Evolutionary conservation across 2,888 invertebrate genomes (phyloP).

Genomic region (Lucinisca nassula): DNA sequence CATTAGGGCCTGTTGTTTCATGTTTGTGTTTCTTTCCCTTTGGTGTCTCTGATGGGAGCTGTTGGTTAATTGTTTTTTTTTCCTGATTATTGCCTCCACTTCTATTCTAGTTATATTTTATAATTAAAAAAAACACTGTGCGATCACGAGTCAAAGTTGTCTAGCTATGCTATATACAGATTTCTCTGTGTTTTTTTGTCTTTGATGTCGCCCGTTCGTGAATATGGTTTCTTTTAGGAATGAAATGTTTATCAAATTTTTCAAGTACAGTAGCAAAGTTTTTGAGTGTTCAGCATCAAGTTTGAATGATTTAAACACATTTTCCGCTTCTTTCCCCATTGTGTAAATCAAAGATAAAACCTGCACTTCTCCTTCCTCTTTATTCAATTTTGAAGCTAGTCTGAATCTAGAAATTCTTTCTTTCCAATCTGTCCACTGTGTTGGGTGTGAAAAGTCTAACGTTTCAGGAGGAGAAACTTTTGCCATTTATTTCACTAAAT

Average conservation of each 20-base stretch:
- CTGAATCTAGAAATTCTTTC: conserved; percentile 45
- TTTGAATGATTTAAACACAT: conserved; percentile 47
- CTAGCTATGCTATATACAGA: too few relatives aligned
- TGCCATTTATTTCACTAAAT: too few relatives aligned
- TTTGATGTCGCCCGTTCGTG: conserved; percentile 46
- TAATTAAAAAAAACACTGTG: too few relatives aligned
- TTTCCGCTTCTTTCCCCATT: conserved; percentile 53
- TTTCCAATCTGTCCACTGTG: conserved; percentile 62
- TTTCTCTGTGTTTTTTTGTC: conserved; percentile 31
- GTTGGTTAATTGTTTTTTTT: too few relatives aligned
- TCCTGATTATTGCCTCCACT: too few relatives aligned
- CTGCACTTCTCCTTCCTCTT: conserved; percentile 49
- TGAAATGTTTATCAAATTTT: conserved; percentile 46
- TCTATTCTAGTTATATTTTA: too few relatives aligned
- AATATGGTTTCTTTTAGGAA: conserved; percentile 50
- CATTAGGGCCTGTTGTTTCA: too few relatives aligned
- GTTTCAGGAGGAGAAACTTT: not conserved
- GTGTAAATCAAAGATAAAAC: conserved; percentile 52
- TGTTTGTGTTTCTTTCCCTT: too few relatives aligned
- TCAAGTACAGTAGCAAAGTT: conserved; percentile 17
- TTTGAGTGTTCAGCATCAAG: conserved; percentile 21
- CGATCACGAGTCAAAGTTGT: too few relatives aligned
- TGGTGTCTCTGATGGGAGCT: too few relatives aligned
- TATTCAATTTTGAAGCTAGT: conserved; percentile 54
- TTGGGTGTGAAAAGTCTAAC: conserved; percentile 31